Conservation (phyloP, 2,113 vertebrate species). For the Ceuthmochares aereus region DNA sequence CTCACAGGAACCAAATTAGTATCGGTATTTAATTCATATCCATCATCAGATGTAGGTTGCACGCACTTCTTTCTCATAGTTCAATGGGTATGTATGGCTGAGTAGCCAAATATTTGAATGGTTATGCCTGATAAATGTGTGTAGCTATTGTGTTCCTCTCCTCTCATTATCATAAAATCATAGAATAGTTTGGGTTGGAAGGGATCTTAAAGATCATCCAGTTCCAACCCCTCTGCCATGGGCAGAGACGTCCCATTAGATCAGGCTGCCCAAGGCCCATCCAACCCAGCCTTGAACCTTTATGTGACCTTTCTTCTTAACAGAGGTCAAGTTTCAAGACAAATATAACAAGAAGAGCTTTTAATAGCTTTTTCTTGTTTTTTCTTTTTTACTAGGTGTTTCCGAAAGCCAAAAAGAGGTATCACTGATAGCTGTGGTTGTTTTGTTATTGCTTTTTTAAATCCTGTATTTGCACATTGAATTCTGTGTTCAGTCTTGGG, state of each 20-base stretch:
- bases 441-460: not conserved
- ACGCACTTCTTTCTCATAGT: accelerated
- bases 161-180: not conserved
- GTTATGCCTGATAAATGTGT: not conserved
- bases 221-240: too few species aligned
- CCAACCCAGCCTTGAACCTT: too few species aligned
- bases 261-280: too few species aligned
- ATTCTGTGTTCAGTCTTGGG: too few species aligned
- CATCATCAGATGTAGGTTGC: not conserved
- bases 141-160: not conserved
- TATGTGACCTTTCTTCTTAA: not conserved
- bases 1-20: not conserved
- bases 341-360: not conserved
- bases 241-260: too few species aligned
- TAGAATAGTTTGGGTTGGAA: too few species aligned
- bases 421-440: not conserved
- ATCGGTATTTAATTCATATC: not conserved
- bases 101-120: not conserved
- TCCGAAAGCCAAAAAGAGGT: not conserved
- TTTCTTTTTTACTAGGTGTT: not conserved
- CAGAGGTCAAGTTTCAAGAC: not conserved
- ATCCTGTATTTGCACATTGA: not conserved
- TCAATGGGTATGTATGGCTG: not conserved
- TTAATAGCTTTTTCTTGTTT: accelerated
- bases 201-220: too few species aligned